Conservation (phyloP, 2,888 invertebrate genomes). For the Cryptocephalus moraei region DNA sequence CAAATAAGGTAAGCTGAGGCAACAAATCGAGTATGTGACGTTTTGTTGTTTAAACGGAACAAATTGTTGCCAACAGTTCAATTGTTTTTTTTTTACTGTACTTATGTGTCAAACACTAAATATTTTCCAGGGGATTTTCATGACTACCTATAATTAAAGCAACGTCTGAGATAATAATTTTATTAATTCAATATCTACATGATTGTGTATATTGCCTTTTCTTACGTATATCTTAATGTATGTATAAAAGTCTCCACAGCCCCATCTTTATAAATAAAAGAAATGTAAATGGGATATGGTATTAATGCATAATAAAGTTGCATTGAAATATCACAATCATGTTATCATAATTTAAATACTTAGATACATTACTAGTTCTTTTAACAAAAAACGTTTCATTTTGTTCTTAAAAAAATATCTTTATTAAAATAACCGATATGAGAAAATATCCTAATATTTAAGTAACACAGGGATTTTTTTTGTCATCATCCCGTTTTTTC, state of each 20-base stretch:
- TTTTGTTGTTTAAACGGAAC: no score
- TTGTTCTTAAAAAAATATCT: conserved; percentile 10
- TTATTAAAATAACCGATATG: conserved; percentile 7
- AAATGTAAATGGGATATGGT: conserved; percentile 20
- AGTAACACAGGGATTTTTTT: conserved; percentile 1
- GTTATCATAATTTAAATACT: conserved; percentile 11
- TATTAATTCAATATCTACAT: conserved; percentile 24
- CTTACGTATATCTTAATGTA: conserved; percentile 20
- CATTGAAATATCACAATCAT: conserved; percentile 24
- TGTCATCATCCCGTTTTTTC: conserved; percentile 3
- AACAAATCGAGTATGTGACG: no score
- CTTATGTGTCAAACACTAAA: no score
- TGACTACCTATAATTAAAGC: no score
- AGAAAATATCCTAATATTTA: conserved; percentile 4
- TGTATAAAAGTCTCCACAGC: conserved; percentile 29
- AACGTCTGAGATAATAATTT: conserved; percentile 16
- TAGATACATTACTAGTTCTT: not conserved
- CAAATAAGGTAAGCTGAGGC: no score
- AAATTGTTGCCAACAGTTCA: no score
- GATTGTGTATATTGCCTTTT: conserved; percentile 29
- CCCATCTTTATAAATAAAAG: conserved; percentile 23
- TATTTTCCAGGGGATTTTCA: no score
- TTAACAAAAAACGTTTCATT: not conserved
- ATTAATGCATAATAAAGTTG: conserved; percentile 17
- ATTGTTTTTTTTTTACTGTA: no score